These are phyloP conservation scores for Drosophila funebris DNA, from an alignment of 1,140 invertebrate genomes.

Conservation along the genomic window DNA sequence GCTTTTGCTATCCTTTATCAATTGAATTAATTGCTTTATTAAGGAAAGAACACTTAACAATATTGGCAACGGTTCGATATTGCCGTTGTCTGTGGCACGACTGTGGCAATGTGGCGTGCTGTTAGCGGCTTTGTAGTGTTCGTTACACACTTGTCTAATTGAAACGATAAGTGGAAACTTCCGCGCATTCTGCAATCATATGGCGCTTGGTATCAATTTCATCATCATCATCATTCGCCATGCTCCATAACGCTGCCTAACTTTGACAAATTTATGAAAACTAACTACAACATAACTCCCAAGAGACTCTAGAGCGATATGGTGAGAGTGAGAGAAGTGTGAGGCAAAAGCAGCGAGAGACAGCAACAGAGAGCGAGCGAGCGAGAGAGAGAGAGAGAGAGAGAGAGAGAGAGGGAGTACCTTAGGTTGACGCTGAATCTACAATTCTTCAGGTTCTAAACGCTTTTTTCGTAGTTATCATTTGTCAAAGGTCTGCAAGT, in stretches of 20 bases:
- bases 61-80: conserved; percentile 21
- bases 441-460: background rate
- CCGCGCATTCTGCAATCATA: conserved; percentile 73
- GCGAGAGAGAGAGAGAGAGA: background rate
- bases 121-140: conserved; percentile 22
- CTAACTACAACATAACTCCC: background rate
- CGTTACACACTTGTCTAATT: conserved; percentile 53
- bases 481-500: conserved; percentile 4
- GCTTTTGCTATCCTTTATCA: no score
- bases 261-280: background rate
- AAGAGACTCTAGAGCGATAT: background rate
- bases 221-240: conserved; percentile 41
- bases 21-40: background rate
- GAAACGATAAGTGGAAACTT: conserved; percentile 74
- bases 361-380: background rate
- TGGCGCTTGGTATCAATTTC: conserved; percentile 67
- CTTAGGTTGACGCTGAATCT: background rate
- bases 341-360: background rate
- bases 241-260: conserved; percentile 24
- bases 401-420: background rate
- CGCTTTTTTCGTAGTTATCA: background rate
- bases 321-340: no score
- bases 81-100: conserved; percentile 39
- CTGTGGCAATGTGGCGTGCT: conserved; percentile 21
- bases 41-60: background rate